phyloP scores from a whole-genome alignment of 2,113 vertebrate species.

The Clinocottus analis region DNA sequence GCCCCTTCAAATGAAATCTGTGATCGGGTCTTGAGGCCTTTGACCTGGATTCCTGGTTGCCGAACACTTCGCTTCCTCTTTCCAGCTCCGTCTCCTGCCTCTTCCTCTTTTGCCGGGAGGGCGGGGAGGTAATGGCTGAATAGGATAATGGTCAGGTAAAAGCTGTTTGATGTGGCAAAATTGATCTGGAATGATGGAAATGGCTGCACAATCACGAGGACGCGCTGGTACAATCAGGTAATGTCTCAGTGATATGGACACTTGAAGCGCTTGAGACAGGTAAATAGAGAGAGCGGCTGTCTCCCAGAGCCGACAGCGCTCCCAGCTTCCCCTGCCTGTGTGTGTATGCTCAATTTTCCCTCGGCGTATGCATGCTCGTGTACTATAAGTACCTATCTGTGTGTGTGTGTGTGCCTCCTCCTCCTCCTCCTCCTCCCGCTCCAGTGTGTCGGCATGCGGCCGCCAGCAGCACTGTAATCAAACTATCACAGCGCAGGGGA shows the following conservation, averaged over 20 bases:
- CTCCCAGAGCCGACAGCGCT: slow-evolving; percentile 35
- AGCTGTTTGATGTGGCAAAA: slow-evolving; percentile 72
- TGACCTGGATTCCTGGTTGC: slow-evolving; percentile 24
- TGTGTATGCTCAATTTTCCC: slow-evolving; percentile 56
- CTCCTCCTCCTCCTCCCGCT: slow-evolving; percentile 24
- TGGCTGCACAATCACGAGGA: slow-evolving; percentile 66
- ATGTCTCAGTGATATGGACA: slow-evolving; percentile 55
- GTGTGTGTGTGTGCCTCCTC: slow-evolving; percentile 34
- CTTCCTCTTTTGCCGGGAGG: slow-evolving; percentile 50
- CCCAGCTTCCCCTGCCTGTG: slow-evolving; percentile 15
- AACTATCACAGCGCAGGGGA: slow-evolving; percentile 93
- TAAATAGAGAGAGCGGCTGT: slow-evolving; percentile 30
- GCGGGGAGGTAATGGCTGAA: slow-evolving; percentile 62
- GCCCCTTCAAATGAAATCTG: slow-evolving; percentile 25
- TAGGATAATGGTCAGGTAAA: slow-evolving; percentile 73
- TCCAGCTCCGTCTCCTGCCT: slow-evolving; percentile 21
- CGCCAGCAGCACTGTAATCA: slow-evolving; percentile 93
- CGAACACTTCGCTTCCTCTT: slow-evolving; percentile 21
- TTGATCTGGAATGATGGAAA: slow-evolving; percentile 67
- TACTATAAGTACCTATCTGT: slow-evolving; percentile 58
- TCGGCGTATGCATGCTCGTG: slow-evolving; percentile 23
- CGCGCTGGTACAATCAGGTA: slow-evolving; percentile 47
- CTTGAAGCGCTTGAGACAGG: slow-evolving; percentile 65
- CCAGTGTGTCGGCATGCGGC: slow-evolving; percentile 81
- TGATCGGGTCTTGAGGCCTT: slow-evolving; percentile 2